A percentile compares a stretch with the other conserved stretches of the same genome.
These are phyloP conservation scores for Priapulus caudatus DNA, from an alignment of 2,888 invertebrate genomes.

Conservation along the genomic window DNA sequence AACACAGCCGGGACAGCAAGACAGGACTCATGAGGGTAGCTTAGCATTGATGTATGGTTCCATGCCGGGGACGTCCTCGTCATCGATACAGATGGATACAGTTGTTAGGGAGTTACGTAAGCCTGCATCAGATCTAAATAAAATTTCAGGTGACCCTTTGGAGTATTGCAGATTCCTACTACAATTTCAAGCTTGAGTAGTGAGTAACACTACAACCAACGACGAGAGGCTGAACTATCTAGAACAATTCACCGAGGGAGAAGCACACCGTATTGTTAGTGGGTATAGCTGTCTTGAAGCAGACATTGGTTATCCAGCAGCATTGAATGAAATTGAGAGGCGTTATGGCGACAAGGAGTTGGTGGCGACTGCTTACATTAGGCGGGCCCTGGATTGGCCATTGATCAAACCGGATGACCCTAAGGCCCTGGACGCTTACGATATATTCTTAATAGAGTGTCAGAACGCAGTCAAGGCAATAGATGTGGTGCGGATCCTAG, in stretches of 20 bases:
- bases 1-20: no score
- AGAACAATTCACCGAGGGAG: constrained; percentile 14
- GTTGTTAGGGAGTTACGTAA: no score
- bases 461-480: constrained; percentile 12
- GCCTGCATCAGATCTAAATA: no score
- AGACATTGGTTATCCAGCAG: constrained; percentile 8
- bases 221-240: constrained; percentile 14
- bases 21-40: no score
- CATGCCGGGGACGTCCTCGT: no score
- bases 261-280: constrained; percentile 13
- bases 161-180: no score
- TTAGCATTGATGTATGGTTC: no score
- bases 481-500: constrained; percentile 8
- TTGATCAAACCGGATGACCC: constrained; percentile 12
- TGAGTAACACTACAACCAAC: no score
- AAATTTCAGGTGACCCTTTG: no score
- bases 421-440: constrained; percentile 13
- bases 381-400: constrained; percentile 12
- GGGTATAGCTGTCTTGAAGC: constrained; percentile 11
- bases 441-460: constrained; percentile 16
- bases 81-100: no score
- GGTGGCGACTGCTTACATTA: constrained; percentile 13
- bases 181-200: no score
- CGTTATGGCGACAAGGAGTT: constrained; percentile 11
- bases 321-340: constrained; percentile 9